A percentile compares a stretch with the other conserved stretches of the same genome.
These are phyloP conservation scores for Terrapene triunguis DNA, from an alignment of 2,113 vertebrate genomes.

Conservation along the genomic window DNA sequence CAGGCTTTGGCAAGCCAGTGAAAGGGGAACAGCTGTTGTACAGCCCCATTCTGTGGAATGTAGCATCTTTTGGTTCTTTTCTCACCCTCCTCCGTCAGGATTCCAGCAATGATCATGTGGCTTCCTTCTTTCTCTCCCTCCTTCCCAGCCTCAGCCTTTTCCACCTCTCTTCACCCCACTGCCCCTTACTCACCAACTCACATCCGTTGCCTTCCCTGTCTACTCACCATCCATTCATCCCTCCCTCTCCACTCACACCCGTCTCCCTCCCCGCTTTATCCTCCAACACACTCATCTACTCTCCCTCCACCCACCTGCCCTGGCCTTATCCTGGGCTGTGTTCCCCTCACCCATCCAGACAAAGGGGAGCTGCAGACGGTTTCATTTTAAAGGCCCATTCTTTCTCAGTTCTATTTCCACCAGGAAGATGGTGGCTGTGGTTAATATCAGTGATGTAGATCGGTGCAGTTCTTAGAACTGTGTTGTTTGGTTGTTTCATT, in stretches of 20 bases:
- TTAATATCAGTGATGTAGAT: not conserved
- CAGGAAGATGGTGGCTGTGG: not conserved
- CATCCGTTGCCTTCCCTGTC: not conserved
- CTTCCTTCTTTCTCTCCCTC: not conserved
- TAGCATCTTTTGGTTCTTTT: not conserved
- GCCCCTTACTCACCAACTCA: not conserved
- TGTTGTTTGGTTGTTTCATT: not conserved
- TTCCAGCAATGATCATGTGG: not conserved
- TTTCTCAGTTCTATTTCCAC: not conserved
- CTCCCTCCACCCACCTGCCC: not conserved
- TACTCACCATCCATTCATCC: not conserved
- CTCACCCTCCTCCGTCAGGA: not conserved
- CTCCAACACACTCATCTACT: not conserved
- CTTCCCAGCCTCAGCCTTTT: not conserved
- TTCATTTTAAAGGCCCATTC: not conserved
- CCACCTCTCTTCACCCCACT: not conserved
- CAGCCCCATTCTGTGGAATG: not conserved
- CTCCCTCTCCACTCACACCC: not conserved
- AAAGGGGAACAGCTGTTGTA: not conserved
- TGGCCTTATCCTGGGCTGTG: not conserved
- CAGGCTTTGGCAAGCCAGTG: not conserved
- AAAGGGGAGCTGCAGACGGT: not conserved
- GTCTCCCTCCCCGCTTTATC: not conserved
- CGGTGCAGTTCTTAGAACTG: not conserved
- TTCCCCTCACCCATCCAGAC: not conserved